A percentile compares a stretch with the other conserved stretches of the same genome.
These are phyloP conservation scores for Cyphomyrus discorhynchus DNA, from an alignment of 2,113 vertebrate species.

Conservation along the genomic window DNA sequence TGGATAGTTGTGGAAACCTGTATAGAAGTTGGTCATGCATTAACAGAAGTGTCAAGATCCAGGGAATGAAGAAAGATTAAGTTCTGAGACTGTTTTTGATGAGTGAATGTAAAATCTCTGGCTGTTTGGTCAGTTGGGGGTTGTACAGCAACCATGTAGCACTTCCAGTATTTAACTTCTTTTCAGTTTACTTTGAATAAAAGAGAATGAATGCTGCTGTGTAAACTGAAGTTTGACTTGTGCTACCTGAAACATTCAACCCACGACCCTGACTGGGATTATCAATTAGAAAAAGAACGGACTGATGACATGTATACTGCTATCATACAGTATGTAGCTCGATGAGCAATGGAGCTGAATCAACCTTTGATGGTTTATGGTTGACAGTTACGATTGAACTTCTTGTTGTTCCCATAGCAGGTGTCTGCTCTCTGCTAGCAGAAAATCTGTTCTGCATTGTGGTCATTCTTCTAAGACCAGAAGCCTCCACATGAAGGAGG, in stretches of 20 bases:
- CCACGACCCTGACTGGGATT: neutral
- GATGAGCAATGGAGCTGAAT: constrained; percentile 24
- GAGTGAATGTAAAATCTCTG: neutral
- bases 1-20: neutral
- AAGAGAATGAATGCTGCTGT: neutral
- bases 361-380: constrained; percentile 29
- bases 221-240: neutral
- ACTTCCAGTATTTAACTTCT: neutral
- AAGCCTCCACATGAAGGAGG: neutral
- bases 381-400: constrained; percentile 32
- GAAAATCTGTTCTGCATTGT: neutral
- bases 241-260: neutral
- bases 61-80: neutral
- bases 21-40: neutral
- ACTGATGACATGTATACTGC: neutral
- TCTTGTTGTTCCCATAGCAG: constrained; percentile 23
- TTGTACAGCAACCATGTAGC: neutral
- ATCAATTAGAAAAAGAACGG: neutral
- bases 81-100: neutral
- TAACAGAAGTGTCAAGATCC: neutral
- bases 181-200: neutral
- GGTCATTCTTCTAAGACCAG: constrained; percentile 13
- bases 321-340: constrained; percentile 11
- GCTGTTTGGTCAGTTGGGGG: neutral
- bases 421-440: constrained; percentile 14